Base-by-base conservation (phyloP, 64 coral and sea anemone genomes). In the Cladopsammia gracilis region DNA sequence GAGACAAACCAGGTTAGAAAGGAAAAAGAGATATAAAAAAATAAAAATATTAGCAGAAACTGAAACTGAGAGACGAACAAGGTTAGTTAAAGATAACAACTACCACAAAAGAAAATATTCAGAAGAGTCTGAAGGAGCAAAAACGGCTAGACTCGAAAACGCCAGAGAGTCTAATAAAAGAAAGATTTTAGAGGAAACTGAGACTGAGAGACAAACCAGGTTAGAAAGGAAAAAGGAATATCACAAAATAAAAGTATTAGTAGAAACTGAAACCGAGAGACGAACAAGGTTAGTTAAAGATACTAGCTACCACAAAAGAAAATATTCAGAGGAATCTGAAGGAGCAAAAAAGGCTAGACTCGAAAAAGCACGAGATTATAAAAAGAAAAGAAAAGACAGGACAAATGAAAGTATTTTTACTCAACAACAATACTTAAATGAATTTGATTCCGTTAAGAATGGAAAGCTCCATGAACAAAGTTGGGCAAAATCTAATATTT, bases 141-240 rank as follows among this genome's bases (percentile, higher is more conserved):
- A 58, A 58, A 51, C 26, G 23, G 12, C 77, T 54, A 80, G 77
- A 80, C 56, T 80, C 15, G 51, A 80, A 19, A 58, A 34, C 18
- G 18, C 49, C 34, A 51, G 82, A 70, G 19, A 23, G 64, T 86
- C 66, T 45, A 86, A 86, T 5, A 86, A 86, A 16, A 86, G 43
- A 48, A 86, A 69, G 56, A 80, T 80, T 80, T 86, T 18, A 67
- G 82, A 86, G 45, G 82, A 86, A 26, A 86, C 82, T 86, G 82
- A 86, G 46, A 64, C 23, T 57, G 48, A 86, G 56, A 86, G 57
- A 58, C 59, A 66, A 45, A 58, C 59, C 56, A 87, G 84, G 68
- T 72, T 87, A 71, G 18, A 49, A 62, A 24, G 19, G 71, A 48
- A 69, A 49, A 87, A 45, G n/a, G 46, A 23, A 54, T 87, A 50